A percentile compares a stretch with the other conserved stretches of the same genome.
Conservation (phyloP, 2,888 invertebrate genomes). For the Strigamia transsilvanica region DNA sequence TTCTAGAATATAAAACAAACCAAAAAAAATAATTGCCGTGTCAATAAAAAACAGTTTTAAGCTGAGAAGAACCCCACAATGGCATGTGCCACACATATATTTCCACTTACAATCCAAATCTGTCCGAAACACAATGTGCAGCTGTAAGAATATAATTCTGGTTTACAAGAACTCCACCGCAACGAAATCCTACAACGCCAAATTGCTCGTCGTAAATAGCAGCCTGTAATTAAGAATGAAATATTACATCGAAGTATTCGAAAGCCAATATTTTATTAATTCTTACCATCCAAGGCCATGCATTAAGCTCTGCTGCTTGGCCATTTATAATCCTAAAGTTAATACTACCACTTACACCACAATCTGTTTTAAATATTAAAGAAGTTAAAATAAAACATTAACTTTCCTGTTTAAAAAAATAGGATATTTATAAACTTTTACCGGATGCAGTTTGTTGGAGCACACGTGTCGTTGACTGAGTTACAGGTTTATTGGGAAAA, state of each 20-base stretch:
- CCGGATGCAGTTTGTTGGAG: background rate
- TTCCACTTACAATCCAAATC: slow-evolving; percentile 34
- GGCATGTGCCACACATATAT: background rate
- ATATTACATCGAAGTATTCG: background rate
- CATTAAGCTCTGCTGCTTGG: slow-evolving; percentile 2
- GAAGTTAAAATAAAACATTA: background rate
- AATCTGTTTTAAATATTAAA: background rate
- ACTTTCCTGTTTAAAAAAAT: background rate
- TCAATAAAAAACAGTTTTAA: too few species aligned
- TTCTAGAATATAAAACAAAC: slow-evolving; percentile 13
- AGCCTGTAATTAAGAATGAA: slow-evolving; percentile 24
- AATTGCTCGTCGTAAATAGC: slow-evolving; percentile 50
- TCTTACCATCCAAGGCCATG: slow-evolving; percentile 53
- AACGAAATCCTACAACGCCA: slow-evolving; percentile 17
- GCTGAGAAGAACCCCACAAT: background rate
- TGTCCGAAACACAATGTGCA: slow-evolving; percentile 51
- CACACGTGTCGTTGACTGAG: background rate
- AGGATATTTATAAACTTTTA: background rate
- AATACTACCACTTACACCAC: background rate
- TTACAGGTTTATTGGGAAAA: background rate
- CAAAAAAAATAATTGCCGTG: background rate
- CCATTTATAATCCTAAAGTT: background rate
- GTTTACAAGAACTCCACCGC: slow-evolving; percentile 46
- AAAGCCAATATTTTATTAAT: background rate
- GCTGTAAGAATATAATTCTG: slow-evolving; percentile 27